Evolutionary conservation across 23 tunicate genomes (phyloP).

Genomic region (Oikopleura vanhoeffeni): DNA sequence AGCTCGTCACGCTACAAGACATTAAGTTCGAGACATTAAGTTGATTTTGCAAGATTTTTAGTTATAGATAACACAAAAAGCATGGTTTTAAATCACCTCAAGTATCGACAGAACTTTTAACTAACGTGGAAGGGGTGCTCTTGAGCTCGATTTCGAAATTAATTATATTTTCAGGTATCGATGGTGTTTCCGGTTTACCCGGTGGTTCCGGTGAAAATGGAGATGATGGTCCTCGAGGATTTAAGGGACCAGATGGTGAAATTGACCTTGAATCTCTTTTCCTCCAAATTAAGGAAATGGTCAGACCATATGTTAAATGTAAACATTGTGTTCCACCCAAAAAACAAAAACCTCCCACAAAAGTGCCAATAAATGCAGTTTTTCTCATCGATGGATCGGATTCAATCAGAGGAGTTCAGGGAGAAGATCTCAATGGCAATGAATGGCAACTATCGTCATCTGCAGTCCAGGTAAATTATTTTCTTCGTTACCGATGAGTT

Average conservation of each 20-base stretch:
- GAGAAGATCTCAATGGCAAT: background rate
- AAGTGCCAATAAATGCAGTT: background rate
- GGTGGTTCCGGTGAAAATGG: slow-evolving; percentile 66
- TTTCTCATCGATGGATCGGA: background rate
- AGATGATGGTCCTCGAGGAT: background rate
- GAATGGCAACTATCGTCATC: background rate
- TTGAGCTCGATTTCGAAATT: slow-evolving; percentile 32
- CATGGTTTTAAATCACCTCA: too few relatives aligned
- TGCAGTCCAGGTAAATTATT: too few relatives aligned
- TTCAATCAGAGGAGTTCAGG: background rate
- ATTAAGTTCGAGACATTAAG: too few relatives aligned
- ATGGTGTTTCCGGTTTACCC: slow-evolving; percentile 48
- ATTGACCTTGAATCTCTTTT: slow-evolving; percentile 52
- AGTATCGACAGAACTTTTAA: too few relatives aligned
- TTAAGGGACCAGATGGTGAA: slow-evolving; percentile 50
- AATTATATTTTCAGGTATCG: slow-evolving; percentile 86
- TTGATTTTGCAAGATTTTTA: too few relatives aligned
- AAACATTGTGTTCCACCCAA: background rate
- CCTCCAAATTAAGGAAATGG: slow-evolving; percentile 73
- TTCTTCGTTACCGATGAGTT: too few relatives aligned
- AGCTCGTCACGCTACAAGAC: too few relatives aligned
- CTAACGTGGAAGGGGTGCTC: too few relatives aligned
- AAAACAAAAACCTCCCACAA: background rate
- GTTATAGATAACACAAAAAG: too few relatives aligned
- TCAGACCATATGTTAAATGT: slow-evolving; percentile 18